phyloP scores from a whole-genome alignment of 2,888 invertebrate genomes.

The Phyllotreta cruciferae region DNA sequence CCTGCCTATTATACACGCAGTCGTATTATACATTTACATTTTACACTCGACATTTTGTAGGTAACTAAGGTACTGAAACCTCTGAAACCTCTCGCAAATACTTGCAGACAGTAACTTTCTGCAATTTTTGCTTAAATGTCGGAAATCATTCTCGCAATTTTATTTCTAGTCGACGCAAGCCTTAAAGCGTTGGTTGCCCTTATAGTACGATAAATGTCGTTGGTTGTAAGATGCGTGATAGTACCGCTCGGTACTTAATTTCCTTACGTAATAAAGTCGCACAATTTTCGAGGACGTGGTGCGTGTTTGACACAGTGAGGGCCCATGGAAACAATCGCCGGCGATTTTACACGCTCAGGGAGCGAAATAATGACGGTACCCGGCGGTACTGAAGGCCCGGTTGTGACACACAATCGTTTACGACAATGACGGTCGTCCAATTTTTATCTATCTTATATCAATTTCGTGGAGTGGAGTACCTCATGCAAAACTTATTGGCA shows the following conservation, averaged over 20 bases:
- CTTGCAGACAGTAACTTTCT: too few relatives aligned
- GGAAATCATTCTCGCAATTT: too few relatives aligned
- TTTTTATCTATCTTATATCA: constrained; percentile 47
- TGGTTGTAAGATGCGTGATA: too few relatives aligned
- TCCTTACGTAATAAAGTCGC: constrained; percentile 13
- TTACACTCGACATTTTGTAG: too few relatives aligned
- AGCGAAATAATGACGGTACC: constrained; percentile 12
- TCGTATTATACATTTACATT: too few relatives aligned
- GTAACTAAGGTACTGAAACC: too few relatives aligned
- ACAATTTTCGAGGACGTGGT: constrained; percentile 5
- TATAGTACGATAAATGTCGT: too few relatives aligned
- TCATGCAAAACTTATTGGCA: constrained; percentile 44
- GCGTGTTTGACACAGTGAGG: constrained; percentile 18
- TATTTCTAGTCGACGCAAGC: too few relatives aligned
- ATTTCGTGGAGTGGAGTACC: constrained; percentile 49
- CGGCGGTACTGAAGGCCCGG: constrained; percentile 5
- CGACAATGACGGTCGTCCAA: constrained; percentile 29
- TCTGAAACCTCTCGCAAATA: too few relatives aligned
- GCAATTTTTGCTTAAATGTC: too few relatives aligned
- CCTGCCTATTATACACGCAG: too few relatives aligned
- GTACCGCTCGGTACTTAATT: not conserved
- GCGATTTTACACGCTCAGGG: constrained; percentile 15
- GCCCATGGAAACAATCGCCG: constrained; percentile 18
- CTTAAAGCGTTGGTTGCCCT: too few relatives aligned
- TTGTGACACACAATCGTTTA: constrained; percentile 38